Base-by-base conservation (phyloP, 1,140 invertebrate genomes). In the Eumaeus atala region DNA sequence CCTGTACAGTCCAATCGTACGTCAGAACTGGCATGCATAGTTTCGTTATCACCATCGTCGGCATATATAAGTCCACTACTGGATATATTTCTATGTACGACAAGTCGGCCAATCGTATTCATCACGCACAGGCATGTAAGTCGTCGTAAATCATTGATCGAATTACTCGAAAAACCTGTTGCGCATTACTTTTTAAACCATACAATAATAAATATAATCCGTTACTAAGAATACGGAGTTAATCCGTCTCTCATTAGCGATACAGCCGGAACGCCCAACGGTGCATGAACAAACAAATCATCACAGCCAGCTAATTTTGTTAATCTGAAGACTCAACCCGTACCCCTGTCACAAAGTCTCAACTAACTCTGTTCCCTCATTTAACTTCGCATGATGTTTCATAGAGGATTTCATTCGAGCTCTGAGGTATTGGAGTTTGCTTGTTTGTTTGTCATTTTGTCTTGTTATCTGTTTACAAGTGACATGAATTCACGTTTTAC, bases 301-400 rank as follows among this genome's bases (percentile, higher is more conserved):
- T 53, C 51, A 28, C 21, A 28, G 21, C 35, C 48, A 33, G 51
- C 40, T 53, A 53, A 53, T 53, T 53, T 42, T 53, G 42, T 53
- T 53, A 53, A 53, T 58, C 51, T 44, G 36, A 53, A 52, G 17
- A 58, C 51, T 48, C 54, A 21, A 49, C 51, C 56, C 44, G 53
- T 48, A 58, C 56, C 56, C 56, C 38, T 48, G 51, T 58, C 56
- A 58, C 21, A 28, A 58, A 58, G 50, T 58, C 49, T n/a, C 17
- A 12, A 14, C 48, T 36, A 33, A 51, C 40, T 40, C 17, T 36
- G 53, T 47, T 56, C 38, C 37, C 37, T 42, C 51, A 52, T 52
- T 52, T 52, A 40, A 52, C 37, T 51, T 38, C 35, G 18, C 51
- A 33, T 33, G 48, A 49, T 49, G 37, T 52, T 52, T 40, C 50